A percentile compares a stretch with the other conserved stretches of the same genome.
Evolutionary conservation across 2,797 vertebrate species (phyloP).

Genomic region (Nannoperca obscura): DNA sequence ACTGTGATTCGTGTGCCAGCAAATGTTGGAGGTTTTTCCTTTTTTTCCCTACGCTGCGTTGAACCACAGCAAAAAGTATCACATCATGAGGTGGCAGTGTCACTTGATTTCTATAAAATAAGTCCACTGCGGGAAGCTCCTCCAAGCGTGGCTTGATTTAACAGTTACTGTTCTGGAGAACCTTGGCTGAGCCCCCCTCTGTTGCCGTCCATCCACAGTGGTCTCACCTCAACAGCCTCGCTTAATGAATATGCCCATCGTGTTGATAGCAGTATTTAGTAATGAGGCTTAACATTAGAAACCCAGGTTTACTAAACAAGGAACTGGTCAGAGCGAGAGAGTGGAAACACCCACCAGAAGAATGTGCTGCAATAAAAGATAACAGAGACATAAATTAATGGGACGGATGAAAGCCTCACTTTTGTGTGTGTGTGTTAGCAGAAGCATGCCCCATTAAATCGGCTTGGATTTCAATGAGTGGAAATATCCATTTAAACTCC

Average conservation of each 20-base stretch:
- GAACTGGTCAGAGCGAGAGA: slow-evolving; percentile 31
- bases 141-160: slow-evolving; percentile 10
- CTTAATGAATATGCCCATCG: slow-evolving; percentile 75
- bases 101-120: slow-evolving; percentile 43
- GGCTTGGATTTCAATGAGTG: slow-evolving; percentile 70
- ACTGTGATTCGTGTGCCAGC: slow-evolving; percentile 42
- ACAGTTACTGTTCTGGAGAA: background rate
- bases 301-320: slow-evolving; percentile 18
- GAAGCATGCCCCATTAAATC: slow-evolving; percentile 70
- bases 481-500: slow-evolving; percentile 69
- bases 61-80: slow-evolving; percentile 11
- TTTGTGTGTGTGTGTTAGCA: slow-evolving; percentile 56
- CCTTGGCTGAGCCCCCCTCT: slow-evolving; percentile 25
- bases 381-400: slow-evolving; percentile 59
- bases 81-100: slow-evolving; percentile 21
- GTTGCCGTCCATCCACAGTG: slow-evolving; percentile 34
- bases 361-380: slow-evolving; percentile 54
- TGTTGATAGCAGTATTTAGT: slow-evolving; percentile 32
- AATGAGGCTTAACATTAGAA: slow-evolving; percentile 39
- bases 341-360: slow-evolving; percentile 47
- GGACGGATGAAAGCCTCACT: slow-evolving; percentile 57
- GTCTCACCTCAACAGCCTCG: slow-evolving; percentile 61
- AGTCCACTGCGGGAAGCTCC: background rate
- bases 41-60: background rate
- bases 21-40: slow-evolving; percentile 18